A percentile compares a stretch with the other conserved stretches of the same genome.
Conservation (phyloP, 1,140 invertebrate genomes). For the Orchestia grillus region DNA sequence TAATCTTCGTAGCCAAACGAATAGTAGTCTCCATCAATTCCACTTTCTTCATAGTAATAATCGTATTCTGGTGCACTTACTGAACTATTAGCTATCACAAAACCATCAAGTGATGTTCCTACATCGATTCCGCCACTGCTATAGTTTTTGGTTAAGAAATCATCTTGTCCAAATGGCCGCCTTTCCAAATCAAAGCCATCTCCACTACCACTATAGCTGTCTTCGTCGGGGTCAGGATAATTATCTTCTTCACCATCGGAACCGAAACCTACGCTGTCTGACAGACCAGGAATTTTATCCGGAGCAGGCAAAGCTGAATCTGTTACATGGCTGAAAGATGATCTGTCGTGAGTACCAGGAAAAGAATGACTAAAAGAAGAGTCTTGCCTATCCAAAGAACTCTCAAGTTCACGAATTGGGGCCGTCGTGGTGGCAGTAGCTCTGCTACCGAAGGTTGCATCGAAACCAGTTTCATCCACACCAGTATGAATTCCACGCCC, state of each 20-base stretch:
- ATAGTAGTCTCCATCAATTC: neutral
- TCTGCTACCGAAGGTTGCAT: neutral
- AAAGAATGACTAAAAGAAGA: neutral
- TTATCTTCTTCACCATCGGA: neutral
- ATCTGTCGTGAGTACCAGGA: neutral
- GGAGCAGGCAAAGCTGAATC: neutral
- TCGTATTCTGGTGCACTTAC: constrained; percentile 2
- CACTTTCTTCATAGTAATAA: constrained; percentile 12
- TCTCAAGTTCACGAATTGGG: neutral
- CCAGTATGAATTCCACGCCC: neutral
- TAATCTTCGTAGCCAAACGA: neutral
- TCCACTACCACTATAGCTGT: constrained; percentile 20
- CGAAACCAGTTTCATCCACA: neutral
- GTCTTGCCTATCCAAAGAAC: neutral
- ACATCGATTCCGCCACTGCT: neutral
- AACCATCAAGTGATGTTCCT: constrained; percentile 21
- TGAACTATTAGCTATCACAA: constrained; percentile 34
- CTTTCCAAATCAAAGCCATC: constrained; percentile 13
- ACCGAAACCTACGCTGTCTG: constrained; percentile 2
- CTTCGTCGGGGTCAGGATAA: neutral
- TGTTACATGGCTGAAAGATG: neutral
- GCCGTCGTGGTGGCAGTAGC: neutral
- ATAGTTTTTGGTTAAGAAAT: neutral
- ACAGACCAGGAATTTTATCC: neutral
- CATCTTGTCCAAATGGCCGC: neutral